phyloP scores from a whole-genome alignment of 2,888 invertebrate species.

The Drosophila cognata region DNA sequence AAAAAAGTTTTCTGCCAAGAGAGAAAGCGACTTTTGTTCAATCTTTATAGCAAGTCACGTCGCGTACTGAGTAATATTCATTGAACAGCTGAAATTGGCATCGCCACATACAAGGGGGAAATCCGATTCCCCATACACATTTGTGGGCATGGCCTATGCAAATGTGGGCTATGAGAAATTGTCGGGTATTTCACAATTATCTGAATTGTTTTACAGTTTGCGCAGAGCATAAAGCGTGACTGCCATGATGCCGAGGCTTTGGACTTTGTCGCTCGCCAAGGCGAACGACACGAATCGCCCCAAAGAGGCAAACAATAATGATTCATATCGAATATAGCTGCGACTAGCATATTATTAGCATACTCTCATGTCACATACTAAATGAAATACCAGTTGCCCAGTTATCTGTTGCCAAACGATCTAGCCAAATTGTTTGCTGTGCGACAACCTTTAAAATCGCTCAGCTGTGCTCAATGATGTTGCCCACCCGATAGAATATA shows the following conservation, averaged over 20 bases:
- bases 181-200: slow-evolving; percentile 41
- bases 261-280: slow-evolving; percentile 27
- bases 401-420: slow-evolving; percentile 33
- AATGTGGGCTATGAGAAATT: slow-evolving; percentile 30
- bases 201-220: slow-evolving; percentile 29
- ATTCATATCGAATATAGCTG: slow-evolving; percentile 54
- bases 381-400: slow-evolving; percentile 46
- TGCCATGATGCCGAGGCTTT: slow-evolving; percentile 22
- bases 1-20: slow-evolving; percentile 5
- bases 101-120: slow-evolving; percentile 41
- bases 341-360: slow-evolving; percentile 50
- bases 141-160: slow-evolving; percentile 33
- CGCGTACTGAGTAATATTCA: slow-evolving; percentile 41
- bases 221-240: slow-evolving; percentile 58
- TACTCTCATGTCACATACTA: slow-evolving; percentile 60
- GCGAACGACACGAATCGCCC: slow-evolving; percentile 35
- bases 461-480: slow-evolving; percentile 13
- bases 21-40: neutral
- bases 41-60: slow-evolving; percentile 47
- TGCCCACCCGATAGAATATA: slow-evolving; percentile 12
- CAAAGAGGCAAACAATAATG: slow-evolving; percentile 44
- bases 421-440: slow-evolving; percentile 29
- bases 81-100: slow-evolving; percentile 44
- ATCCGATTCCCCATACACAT: slow-evolving; percentile 29
- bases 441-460: slow-evolving; percentile 31